phyloP scores from a whole-genome alignment of 1,140 invertebrate genomes.

The Acromyrmex charruanus region DNA sequence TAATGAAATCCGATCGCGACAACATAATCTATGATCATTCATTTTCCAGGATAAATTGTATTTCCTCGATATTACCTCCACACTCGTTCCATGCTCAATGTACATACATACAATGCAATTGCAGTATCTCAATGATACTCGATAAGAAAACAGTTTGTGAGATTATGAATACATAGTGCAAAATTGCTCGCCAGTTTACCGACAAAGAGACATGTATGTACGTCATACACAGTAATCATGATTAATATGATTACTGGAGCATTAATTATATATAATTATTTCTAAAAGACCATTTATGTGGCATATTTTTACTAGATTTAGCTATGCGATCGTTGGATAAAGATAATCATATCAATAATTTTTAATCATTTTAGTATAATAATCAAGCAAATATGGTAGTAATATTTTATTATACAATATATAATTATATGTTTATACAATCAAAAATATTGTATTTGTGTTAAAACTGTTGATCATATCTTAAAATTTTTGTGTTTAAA shows the following conservation, averaged over 20 bases:
- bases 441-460: too few species aligned
- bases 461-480: too few species aligned
- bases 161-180: neutral
- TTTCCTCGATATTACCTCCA: slow-evolving; percentile 30
- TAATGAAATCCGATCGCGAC: slow-evolving; percentile 26
- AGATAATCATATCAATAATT: neutral
- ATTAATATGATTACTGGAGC: neutral
- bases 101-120: neutral
- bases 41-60: slow-evolving; percentile 20
- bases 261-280: neutral
- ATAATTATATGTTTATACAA: too few species aligned
- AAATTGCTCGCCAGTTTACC: slow-evolving; percentile 11
- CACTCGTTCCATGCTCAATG: neutral
- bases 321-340: neutral
- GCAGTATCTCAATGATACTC: neutral
- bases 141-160: neutral
- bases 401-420: neutral
- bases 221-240: neutral
- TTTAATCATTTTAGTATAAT: neutral
- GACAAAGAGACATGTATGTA: neutral
- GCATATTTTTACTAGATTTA: neutral
- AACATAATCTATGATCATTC: slow-evolving; percentile 22
- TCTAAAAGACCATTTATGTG: neutral
- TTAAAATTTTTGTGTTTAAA: too few species aligned
- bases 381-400: neutral